phyloP scores from a whole-genome alignment of 2,797 vertebrate species.

The Gymnoscopelus braueri region DNA sequence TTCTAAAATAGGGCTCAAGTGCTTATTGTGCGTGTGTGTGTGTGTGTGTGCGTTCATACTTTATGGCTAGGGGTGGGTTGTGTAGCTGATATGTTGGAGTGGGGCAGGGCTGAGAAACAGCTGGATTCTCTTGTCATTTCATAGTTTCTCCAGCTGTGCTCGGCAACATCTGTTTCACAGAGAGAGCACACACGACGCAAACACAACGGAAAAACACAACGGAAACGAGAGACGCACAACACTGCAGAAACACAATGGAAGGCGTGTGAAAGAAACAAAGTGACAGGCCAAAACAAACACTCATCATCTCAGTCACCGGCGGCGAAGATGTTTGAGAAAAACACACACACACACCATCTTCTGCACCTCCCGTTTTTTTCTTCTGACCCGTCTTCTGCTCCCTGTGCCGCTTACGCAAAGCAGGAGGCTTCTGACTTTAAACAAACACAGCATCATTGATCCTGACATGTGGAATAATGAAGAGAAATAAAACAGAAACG shows the following conservation, averaged over 20 bases:
- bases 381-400: conserved; percentile 42
- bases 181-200: conserved; percentile 26
- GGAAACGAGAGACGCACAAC: conserved; percentile 5
- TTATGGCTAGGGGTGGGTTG: too few relatives aligned
- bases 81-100: conserved; percentile 26
- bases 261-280: conserved; percentile 40
- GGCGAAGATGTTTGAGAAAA: conserved; percentile 51
- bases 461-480: too few relatives aligned
- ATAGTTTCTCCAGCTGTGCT: conserved; percentile 64
- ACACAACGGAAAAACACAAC: conserved; percentile 56
- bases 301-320: conserved; percentile 21
- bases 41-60: too few relatives aligned
- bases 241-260: background rate
- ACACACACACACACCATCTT: conserved; percentile 38
- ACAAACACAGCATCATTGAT: too few relatives aligned
- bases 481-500: too few relatives aligned
- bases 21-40: too few relatives aligned
- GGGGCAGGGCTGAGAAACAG: conserved; percentile 51
- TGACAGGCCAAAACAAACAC: conserved; percentile 50
- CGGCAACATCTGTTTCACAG: conserved; percentile 72
- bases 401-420: too few relatives aligned
- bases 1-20: too few relatives aligned
- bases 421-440: too few relatives aligned
- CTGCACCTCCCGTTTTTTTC: conserved; percentile 23
- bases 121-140: conserved; percentile 45